Evolutionary conservation across 2,797 vertebrate species (phyloP).

Genomic region (Danio choprae): DNA sequence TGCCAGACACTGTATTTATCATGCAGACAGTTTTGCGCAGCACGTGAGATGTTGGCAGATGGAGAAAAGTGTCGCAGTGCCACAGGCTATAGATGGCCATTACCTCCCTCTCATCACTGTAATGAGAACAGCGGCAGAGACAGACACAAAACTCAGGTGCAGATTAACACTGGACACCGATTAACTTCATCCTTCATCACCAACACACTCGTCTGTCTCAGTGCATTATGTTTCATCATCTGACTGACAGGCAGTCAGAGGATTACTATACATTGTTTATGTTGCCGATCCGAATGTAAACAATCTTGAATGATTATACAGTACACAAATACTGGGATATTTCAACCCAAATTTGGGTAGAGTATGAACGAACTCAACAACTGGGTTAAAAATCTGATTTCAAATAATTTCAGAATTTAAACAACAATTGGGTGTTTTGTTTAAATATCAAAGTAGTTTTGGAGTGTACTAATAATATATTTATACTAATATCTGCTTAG

Average conservation of each 20-base stretch:
- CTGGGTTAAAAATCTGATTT: no score
- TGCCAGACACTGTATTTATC: constrained; percentile 38
- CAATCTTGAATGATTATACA: no score
- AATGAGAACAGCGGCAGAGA: constrained; percentile 41
- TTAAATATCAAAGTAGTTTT: no score
- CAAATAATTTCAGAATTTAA: no score
- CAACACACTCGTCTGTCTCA: not conserved
- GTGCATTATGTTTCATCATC: not conserved
- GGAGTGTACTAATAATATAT: no score
- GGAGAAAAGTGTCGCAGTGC: constrained; percentile 9
- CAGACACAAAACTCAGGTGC: constrained; percentile 26
- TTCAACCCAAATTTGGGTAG: no score
- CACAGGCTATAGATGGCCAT: constrained; percentile 45
- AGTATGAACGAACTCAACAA: no score
- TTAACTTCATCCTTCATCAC: not conserved
- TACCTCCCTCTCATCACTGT: constrained; percentile 50
- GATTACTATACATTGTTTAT: not conserved
- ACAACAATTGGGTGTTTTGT: no score
- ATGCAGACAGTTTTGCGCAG: constrained; percentile 21
- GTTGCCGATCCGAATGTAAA: no score
- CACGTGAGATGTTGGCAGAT: constrained; percentile 44
- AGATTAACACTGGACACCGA: constrained; percentile 5
- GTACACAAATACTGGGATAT: no score
- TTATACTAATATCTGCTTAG: no score
- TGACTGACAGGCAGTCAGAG: not conserved